These are phyloP conservation scores for Eurystomus glaucurus DNA, from an alignment of 2,797 vertebrate species.

Conservation along the genomic window DNA sequence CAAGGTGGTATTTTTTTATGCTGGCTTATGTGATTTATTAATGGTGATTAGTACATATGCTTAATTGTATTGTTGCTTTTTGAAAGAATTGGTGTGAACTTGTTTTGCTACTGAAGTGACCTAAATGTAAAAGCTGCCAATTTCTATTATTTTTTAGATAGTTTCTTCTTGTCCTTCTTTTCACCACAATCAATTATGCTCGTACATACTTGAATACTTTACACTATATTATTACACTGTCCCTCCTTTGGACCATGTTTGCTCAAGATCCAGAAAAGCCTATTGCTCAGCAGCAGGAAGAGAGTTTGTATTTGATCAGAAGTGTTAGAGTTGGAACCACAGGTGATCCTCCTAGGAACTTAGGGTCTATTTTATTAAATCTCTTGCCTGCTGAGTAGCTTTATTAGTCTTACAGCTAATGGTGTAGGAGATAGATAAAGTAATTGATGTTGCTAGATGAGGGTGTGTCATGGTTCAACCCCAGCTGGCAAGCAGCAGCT, in stretches of 20 bases:
- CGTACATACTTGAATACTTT: constrained; percentile 21
- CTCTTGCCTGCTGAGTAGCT: constrained; percentile 57
- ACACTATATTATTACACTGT: background rate
- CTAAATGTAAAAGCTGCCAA: background rate
- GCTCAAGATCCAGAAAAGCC: constrained; percentile 39
- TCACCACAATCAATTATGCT: background rate
- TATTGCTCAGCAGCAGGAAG: constrained; percentile 50
- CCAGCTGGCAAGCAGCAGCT: background rate
- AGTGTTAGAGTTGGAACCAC: constrained; percentile 60
- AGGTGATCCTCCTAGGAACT: constrained; percentile 63
- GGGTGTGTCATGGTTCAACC: background rate
- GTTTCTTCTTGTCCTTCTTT: background rate
- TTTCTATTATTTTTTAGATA: background rate
- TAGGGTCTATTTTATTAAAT: constrained; percentile 72
- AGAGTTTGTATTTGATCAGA: constrained; percentile 67
- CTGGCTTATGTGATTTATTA: background rate
- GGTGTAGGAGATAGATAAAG: constrained; percentile 43
- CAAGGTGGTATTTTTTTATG: background rate
- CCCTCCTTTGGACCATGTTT: constrained; percentile 16
- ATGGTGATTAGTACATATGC: background rate
- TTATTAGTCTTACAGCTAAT: constrained; percentile 69
- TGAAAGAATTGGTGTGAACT: background rate
- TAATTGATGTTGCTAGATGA: constrained; percentile 61
- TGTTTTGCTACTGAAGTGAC: constrained; percentile 11
- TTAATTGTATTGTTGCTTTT: constrained; percentile 28